phyloP scores from a whole-genome alignment of 1,140 invertebrate genomes.

The Eupeodes corollae region DNA sequence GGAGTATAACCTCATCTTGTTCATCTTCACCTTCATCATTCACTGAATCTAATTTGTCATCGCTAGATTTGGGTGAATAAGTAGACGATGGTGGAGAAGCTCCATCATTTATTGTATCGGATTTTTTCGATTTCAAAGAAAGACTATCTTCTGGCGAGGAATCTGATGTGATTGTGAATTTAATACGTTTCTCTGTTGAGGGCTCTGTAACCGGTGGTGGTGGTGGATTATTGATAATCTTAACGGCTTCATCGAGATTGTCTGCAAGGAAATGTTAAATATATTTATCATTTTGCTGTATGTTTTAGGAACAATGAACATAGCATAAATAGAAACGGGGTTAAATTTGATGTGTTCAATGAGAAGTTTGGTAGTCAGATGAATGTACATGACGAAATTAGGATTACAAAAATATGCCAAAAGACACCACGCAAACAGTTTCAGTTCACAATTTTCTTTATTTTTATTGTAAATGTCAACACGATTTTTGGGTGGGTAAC shows the following conservation, averaged over 20 bases:
- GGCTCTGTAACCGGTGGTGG: background rate
- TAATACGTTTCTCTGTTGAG: conserved; percentile 23
- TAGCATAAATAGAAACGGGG: too few relatives aligned
- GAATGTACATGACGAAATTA: conserved; percentile 6
- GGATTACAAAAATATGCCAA: conserved; percentile 3
- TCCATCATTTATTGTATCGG: conserved; percentile 31
- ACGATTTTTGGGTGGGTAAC: background rate
- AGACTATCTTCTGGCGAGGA: conserved; percentile 28
- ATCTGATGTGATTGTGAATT: conserved; percentile 26
- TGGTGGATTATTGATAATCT: conserved; percentile 3
- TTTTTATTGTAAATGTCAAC: conserved; percentile 7
- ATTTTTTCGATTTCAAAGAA: conserved; percentile 24
- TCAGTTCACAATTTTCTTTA: conserved; percentile 12
- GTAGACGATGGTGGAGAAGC: background rate
- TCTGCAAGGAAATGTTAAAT: conserved; percentile 5
- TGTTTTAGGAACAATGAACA: too few relatives aligned
- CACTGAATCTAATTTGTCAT: background rate
- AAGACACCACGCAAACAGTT: conserved; percentile 10
- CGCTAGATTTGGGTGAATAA: background rate
- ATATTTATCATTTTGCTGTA: too few relatives aligned
- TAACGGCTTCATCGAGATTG: conserved; percentile 17
- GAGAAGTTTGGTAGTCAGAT: conserved; percentile 14
- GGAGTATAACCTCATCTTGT: conserved; percentile 29
- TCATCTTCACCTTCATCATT: conserved; percentile 13
- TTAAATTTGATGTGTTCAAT: too few relatives aligned